Conservation (phyloP, 2,888 invertebrate genomes). For the Eulithis prunata region DNA sequence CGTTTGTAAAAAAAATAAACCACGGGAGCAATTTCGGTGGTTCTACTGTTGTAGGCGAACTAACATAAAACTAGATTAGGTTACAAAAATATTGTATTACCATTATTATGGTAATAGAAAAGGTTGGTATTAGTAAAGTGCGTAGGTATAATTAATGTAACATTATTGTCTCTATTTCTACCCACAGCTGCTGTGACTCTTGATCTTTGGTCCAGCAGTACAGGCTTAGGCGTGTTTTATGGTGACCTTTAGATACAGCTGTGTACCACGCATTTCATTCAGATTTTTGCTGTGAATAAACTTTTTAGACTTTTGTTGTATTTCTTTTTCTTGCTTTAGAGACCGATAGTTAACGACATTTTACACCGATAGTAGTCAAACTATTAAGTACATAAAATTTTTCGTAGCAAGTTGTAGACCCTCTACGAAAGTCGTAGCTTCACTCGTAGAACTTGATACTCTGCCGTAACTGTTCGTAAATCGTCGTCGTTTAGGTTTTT, state of each 20-base stretch:
- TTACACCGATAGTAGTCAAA: no score
- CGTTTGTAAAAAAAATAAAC: no score
- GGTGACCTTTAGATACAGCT: constrained; percentile 9
- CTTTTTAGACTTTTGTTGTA: neutral
- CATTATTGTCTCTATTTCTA: neutral
- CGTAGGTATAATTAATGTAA: constrained; percentile 4
- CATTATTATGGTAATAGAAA: neutral
- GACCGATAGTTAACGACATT: no score
- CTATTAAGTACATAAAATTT: no score
- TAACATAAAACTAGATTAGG: neutral
- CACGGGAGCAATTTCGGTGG: no score
- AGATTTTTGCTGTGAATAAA: neutral
- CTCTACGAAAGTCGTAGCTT: constrained; percentile 29
- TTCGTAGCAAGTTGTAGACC: constrained; percentile 13
- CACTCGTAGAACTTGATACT: constrained; percentile 5
- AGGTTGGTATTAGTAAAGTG: constrained; percentile 6
- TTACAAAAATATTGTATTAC: neutral
- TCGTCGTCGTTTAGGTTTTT: neutral
- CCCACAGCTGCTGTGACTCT: constrained; percentile 18
- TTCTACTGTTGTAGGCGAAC: neutral
- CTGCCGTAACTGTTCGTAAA: neutral
- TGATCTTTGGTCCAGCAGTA: constrained; percentile 17
- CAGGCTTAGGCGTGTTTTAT: constrained; percentile 6
- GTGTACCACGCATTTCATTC: neutral
- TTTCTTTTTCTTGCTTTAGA: no score